phyloP scores from a whole-genome alignment of 2,113 vertebrate species.

The Pelvicachromis taeniatus region DNA sequence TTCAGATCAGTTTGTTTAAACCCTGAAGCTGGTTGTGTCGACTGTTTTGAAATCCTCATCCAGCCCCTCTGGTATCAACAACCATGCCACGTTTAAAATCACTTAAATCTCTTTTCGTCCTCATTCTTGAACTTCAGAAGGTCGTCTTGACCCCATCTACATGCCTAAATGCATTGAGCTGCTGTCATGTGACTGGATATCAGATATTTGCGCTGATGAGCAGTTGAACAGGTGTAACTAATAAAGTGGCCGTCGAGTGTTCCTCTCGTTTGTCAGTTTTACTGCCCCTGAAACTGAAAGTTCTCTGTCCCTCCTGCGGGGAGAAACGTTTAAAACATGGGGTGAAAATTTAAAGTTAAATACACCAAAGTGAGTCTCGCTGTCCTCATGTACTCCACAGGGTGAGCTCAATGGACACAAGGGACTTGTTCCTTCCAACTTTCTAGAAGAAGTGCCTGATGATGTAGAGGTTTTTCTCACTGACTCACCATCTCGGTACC shows the following conservation, averaged over 20 bases:
- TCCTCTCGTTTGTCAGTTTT: not conserved
- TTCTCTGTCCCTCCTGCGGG: not conserved
- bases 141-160: not conserved
- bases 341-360: not conserved
- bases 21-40: not conserved
- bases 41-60: not conserved
- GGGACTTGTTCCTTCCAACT: conserved; percentile 97
- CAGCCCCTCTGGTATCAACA: not conserved
- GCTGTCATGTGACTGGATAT: not conserved
- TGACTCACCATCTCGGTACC: conserved; percentile 80
- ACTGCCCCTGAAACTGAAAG: not conserved
- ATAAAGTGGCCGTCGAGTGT: not conserved
- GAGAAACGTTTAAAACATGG: not conserved
- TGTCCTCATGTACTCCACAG: conserved; percentile 62
- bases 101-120: not conserved
- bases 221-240: not conserved
- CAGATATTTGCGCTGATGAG: not conserved
- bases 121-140: not conserved
- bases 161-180: not conserved
- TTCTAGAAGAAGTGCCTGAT: conserved; percentile 99
- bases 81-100: not conserved
- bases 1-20: not conserved
- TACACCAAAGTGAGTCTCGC: not conserved
- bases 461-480: conserved; percentile 97
- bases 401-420: conserved; percentile 97